Percentiles rank a stretch among this genome's conserved stretches.
phyloP scores from a whole-genome alignment of 2,888 invertebrate species.

The Alloscopus bannaensis region DNA sequence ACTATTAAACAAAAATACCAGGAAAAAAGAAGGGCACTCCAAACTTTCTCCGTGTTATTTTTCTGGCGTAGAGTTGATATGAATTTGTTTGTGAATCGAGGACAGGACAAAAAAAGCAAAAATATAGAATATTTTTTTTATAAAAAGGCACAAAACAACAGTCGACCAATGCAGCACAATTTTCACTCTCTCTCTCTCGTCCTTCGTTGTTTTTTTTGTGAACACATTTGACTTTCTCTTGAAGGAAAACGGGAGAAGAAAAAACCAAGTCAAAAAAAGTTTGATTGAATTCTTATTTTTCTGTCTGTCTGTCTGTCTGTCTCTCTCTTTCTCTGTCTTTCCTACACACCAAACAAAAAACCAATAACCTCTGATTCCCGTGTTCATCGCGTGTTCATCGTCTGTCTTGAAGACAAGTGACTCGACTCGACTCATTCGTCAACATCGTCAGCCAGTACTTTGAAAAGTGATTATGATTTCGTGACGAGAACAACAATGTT shows the following conservation, averaged over 20 bases:
- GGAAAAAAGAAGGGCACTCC: no score
- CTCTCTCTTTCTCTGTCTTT: no score
- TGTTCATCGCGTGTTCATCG: conserved; percentile 1
- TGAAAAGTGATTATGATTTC: conserved; percentile 10
- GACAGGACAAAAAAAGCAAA: neutral
- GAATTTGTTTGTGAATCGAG: no score
- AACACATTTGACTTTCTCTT: no score
- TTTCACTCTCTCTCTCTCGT: neutral
- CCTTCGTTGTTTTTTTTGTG: no score
- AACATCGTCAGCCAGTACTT: conserved; percentile 18
- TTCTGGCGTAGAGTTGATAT: no score
- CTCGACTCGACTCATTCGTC: conserved; percentile 19
- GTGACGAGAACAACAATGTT: no score
- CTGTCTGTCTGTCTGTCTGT: conserved; percentile 17
- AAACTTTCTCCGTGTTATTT: no score
- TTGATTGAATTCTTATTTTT: conserved; percentile 11
- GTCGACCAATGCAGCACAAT: conserved; percentile 47
- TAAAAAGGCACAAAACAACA: no score
- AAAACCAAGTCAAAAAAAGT: neutral
- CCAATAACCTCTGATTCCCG: neutral
- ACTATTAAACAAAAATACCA: no score
- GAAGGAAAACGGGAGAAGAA: no score
- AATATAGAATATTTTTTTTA: no score
- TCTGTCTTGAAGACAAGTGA: conserved; percentile 12
- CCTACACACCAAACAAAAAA: conserved; percentile 4